Base-by-base conservation (phyloP, 2,888 invertebrate species). In the Rotaria sp. region DNA sequence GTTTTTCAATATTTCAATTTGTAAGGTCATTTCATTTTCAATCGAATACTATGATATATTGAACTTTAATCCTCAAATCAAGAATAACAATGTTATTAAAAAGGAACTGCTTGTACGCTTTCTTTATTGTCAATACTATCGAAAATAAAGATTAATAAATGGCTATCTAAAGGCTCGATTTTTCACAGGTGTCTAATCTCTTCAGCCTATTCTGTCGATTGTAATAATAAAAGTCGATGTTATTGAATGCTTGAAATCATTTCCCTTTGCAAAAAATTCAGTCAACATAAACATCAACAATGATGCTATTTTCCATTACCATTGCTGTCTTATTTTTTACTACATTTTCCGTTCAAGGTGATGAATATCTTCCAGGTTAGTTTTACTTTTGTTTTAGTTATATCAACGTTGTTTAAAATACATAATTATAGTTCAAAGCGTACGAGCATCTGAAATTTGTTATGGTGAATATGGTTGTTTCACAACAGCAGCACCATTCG, bases 381-480 rank as follows among this genome's bases (percentile, higher is more conserved):
- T 35, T 67, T 24, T 13, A 18, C 15, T 50, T 13, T 52, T 24
- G 52, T 52, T 52, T 21, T 26, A 35, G 15, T 35, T 35, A 21
- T 21, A 15, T 35, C 1, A 30, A 2, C 1, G 21, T 21, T 7
- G 18, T 21, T 38, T 35, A 5, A 30, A 35, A 35, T 67, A 5
- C 21, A 21, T 67, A 5, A 5, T 35, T 45, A 10, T 45, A 80
- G 80, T 80, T 26, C 21, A 10, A 80, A 45, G 15, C 4, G 4
- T 2, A 4, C 80, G 80, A 24, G 41, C 80, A 45, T 38, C 75
- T 7, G 21, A 41, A 24, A 45, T 10, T 2, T 84, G 84, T 15
- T 84, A 84, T n/a, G 84, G 84, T 26, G 84, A 84, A 52, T 26
- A 57, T 35, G 84, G 84, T 7, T 84, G 84, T 52, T 84, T 84